phyloP scores from a whole-genome alignment of 1,140 invertebrate species.

The Pentalonia nigronervosa region DNA sequence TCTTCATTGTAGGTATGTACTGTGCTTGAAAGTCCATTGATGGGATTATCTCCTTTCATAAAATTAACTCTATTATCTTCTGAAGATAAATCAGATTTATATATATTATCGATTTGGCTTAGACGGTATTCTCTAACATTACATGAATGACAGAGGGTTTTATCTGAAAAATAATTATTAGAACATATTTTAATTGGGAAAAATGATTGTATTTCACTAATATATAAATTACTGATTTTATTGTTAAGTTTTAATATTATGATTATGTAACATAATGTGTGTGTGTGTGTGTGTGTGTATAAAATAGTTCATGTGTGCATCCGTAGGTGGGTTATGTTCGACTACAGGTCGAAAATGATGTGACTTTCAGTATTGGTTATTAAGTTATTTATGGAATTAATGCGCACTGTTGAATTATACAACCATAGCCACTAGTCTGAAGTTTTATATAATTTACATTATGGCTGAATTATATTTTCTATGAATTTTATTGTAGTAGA shows the following conservation, averaged over 20 bases:
- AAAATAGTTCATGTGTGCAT: neutral
- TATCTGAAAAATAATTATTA: neutral
- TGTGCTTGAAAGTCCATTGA: neutral
- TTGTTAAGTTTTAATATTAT: neutral
- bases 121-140: neutral
- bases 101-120: neutral
- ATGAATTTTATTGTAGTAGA: neutral
- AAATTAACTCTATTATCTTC: neutral
- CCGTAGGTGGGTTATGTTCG: neutral
- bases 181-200: neutral
- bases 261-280: neutral
- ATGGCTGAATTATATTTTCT: neutral
- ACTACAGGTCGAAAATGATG: neutral
- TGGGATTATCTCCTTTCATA: neutral
- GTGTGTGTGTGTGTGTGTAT: too few species aligned
- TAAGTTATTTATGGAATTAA: neutral
- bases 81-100: neutral
- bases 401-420: neutral
- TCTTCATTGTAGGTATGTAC: neutral
- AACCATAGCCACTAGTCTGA: neutral
- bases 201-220: neutral
- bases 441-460: neutral
- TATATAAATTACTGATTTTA: neutral
- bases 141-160: neutral
- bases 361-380: neutral